These are phyloP conservation scores for Microctenopoma steveboyesi DNA, from an alignment of 2,797 vertebrate genomes.

Conservation along the genomic window DNA sequence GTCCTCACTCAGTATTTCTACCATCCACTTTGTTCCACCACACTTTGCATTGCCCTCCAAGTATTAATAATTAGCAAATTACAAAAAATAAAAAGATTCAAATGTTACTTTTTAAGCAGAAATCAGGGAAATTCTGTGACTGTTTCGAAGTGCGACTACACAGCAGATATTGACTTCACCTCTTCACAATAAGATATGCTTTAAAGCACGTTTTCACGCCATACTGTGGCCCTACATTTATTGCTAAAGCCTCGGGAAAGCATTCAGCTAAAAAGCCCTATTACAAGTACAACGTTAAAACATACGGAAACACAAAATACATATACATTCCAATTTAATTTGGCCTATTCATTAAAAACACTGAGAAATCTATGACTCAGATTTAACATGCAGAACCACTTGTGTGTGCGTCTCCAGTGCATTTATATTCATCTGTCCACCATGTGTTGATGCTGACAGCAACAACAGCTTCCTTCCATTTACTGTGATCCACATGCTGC, in stretches of 20 bases:
- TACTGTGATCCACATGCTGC: slow-evolving; percentile 13
- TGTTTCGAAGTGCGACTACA: too few relatives aligned
- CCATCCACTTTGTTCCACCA: too few relatives aligned
- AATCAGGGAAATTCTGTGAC: too few relatives aligned
- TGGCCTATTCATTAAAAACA: neutral
- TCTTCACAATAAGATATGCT: too few relatives aligned
- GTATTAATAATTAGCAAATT: too few relatives aligned
- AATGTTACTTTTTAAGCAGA: too few relatives aligned
- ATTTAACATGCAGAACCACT: neutral
- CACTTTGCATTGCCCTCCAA: too few relatives aligned
- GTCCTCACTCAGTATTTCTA: too few relatives aligned
- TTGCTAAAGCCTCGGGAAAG: neutral
- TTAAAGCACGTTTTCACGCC: too few relatives aligned
- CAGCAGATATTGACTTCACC: too few relatives aligned
- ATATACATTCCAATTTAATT: neutral
- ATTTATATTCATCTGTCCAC: slow-evolving; percentile 29
- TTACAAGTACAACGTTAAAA: neutral
- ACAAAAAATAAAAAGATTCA: too few relatives aligned
- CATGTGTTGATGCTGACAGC: slow-evolving; percentile 35
- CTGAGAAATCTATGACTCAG: neutral
- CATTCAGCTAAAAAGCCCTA: neutral
- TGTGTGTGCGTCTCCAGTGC: slow-evolving; percentile 8
- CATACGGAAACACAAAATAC: neutral
- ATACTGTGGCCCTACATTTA: neutral
- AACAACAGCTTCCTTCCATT: slow-evolving; percentile 10